A percentile compares a stretch with the other conserved stretches of the same genome.
phyloP scores from a whole-genome alignment of 2,888 invertebrate species.

The Peribatodes rhomboidaria region DNA sequence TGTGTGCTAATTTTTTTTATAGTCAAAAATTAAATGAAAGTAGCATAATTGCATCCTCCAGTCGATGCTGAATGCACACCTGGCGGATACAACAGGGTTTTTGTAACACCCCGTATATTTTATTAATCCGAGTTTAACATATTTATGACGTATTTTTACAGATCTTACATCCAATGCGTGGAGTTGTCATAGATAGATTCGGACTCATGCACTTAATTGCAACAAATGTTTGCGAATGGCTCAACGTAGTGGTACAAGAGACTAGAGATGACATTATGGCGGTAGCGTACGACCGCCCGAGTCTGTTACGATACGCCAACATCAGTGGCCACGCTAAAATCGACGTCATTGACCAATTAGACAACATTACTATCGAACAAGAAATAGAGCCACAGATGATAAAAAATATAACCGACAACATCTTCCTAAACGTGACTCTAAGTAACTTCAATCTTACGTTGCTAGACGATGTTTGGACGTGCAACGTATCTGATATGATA shows the following conservation, averaged over 20 bases:
- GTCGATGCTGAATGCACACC: too few relatives aligned
- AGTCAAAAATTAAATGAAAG: too few relatives aligned
- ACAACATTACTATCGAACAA: conserved; percentile 61
- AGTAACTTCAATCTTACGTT: conserved; percentile 56
- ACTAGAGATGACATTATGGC: conserved; percentile 93
- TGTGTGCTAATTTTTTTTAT: too few relatives aligned
- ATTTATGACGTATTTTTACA: conserved; percentile 51
- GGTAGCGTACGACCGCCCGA: conserved; percentile 71
- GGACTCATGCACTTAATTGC: conserved; percentile 98
- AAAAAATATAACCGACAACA: conserved; percentile 42
- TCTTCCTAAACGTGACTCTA: conserved; percentile 48
- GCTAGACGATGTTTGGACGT: conserved; percentile 67
- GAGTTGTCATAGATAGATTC: conserved; percentile 88
- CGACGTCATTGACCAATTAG: conserved; percentile 56
- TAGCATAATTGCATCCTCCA: too few relatives aligned
- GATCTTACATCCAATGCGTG: conserved; percentile 80
- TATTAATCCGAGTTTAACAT: background rate
- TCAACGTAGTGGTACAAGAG: conserved; percentile 94
- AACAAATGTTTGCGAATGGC: conserved; percentile 97
- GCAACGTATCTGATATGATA: conserved; percentile 84
- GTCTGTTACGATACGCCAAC: conserved; percentile 71
- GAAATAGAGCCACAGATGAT: conserved; percentile 32
- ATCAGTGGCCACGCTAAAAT: conserved; percentile 65
- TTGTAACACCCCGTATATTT: too few relatives aligned
- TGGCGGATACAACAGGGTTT: too few relatives aligned